Percentiles rank a stretch among this genome's conserved stretches.
Evolutionary conservation across 1,140 invertebrate species (phyloP).

Genomic region (Oncopeltus fasciatus): DNA sequence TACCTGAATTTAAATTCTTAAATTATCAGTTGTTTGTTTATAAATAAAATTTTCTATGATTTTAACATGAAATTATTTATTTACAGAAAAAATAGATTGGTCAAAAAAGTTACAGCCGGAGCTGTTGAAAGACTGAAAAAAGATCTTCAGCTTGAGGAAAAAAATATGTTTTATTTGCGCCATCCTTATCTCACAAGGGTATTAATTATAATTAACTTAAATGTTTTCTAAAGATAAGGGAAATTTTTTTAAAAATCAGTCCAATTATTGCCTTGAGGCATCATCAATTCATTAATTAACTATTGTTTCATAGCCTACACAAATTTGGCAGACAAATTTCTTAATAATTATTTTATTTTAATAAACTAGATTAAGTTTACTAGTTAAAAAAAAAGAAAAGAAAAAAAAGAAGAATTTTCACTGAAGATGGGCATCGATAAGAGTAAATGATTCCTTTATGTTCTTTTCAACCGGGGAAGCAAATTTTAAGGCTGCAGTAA

Average conservation of each 20-base stretch:
- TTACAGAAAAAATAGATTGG: slow-evolving; percentile 17
- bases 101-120: slow-evolving; percentile 12
- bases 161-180: slow-evolving; percentile 19
- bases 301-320: too few species aligned
- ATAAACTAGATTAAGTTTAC: neutral
- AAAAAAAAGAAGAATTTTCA: too few species aligned
- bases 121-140: slow-evolving; percentile 2
- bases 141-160: slow-evolving; percentile 10
- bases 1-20: too few species aligned
- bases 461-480: too few species aligned
- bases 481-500: too few species aligned
- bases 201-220: neutral
- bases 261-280: neutral
- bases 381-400: neutral
- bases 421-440: too few species aligned
- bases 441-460: too few species aligned
- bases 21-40: too few species aligned
- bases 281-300: neutral
- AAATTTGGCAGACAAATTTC: neutral
- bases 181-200: slow-evolving; percentile 16
- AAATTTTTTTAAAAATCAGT: neutral
- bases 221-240: neutral
- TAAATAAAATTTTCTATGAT: too few species aligned
- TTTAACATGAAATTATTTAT: too few species aligned
- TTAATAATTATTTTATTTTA: neutral